Evolutionary conservation across 92 coral and sea anemone species (phyloP).

Genomic region (Chrysogorgia sp.): DNA sequence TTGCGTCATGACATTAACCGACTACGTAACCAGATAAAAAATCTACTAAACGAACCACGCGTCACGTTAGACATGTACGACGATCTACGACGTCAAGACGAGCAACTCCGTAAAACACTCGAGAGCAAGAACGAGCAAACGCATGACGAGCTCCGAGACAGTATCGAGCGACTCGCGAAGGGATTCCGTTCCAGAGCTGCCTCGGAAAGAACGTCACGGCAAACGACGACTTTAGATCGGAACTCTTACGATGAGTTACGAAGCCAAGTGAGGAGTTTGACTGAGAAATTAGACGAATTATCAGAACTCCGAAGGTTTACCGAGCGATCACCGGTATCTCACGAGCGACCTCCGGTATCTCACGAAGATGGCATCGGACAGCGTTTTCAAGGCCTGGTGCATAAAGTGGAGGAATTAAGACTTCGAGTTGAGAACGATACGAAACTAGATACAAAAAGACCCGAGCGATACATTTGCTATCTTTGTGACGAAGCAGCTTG

Average conservation of each 20-base stretch:
- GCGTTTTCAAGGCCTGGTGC: slow-evolving; percentile 70
- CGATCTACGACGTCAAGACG: slow-evolving; percentile 92
- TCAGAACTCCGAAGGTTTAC: neutral
- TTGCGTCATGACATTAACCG: slow-evolving; percentile 77
- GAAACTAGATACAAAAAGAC: slow-evolving; percentile 5
- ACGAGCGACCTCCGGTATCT: slow-evolving; percentile 47
- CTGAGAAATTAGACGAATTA: slow-evolving; percentile 23
- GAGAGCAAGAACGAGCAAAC: slow-evolving; percentile 78
- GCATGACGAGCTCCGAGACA: slow-evolving; percentile 83
- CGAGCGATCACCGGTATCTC: neutral
- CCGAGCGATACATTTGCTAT: slow-evolving; percentile 24
- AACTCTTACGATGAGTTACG: neutral
- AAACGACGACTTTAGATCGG: neutral
- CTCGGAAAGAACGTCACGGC: slow-evolving; percentile 37
- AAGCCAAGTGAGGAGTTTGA: slow-evolving; percentile 11
- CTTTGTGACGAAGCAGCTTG: slow-evolving; percentile 19
- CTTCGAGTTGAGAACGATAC: slow-evolving; percentile 46
- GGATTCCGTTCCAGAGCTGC: slow-evolving; percentile 51
- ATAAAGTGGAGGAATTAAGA: slow-evolving; percentile 70
- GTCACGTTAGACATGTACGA: slow-evolving; percentile 82
- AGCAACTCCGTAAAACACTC: slow-evolving; percentile 84
- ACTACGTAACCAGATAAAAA: slow-evolving; percentile 74
- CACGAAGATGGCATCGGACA: slow-evolving; percentile 65
- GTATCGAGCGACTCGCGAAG: slow-evolving; percentile 75
- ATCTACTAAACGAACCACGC: slow-evolving; percentile 73